These are phyloP conservation scores for Bufotes viridis DNA, from an alignment of 2,797 vertebrate species.

Conservation along the genomic window DNA sequence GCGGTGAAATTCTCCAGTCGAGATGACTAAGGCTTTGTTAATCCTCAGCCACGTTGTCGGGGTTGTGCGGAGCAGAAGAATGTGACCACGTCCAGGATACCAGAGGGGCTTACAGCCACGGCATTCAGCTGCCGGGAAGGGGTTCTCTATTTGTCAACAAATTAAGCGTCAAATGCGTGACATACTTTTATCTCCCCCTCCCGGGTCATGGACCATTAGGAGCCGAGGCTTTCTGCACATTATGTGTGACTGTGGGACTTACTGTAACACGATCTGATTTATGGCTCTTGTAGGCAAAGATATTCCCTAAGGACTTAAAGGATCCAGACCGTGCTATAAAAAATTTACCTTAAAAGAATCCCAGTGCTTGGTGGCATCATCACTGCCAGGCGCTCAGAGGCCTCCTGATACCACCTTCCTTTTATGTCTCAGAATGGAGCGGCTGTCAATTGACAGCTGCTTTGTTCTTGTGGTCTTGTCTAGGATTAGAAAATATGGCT, in stretches of 20 bases:
- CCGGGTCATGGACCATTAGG: slow-evolving; percentile 6
- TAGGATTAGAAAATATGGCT: too few relatives aligned
- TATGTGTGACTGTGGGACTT: background rate
- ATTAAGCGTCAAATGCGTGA: slow-evolving; percentile 46
- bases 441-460: too few relatives aligned
- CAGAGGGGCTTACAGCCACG: slow-evolving; percentile 19
- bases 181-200: slow-evolving; percentile 14
- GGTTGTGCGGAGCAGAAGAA: slow-evolving; percentile 32
- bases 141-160: slow-evolving; percentile 58
- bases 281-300: background rate
- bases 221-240: slow-evolving; percentile 25
- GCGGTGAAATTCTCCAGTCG: slow-evolving; percentile 33
- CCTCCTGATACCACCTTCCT: too few relatives aligned
- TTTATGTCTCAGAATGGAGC: too few relatives aligned
- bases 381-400: too few relatives aligned
- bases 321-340: background rate
- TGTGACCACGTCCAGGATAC: slow-evolving; percentile 37
- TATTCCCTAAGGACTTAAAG: background rate
- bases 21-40: slow-evolving; percentile 51
- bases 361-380: too few relatives aligned
- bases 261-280: slow-evolving; percentile 14
- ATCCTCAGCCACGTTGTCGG: slow-evolving; percentile 50
- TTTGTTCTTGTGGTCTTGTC: too few relatives aligned
- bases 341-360: background rate
- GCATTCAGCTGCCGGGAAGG: slow-evolving; percentile 37